Evolutionary conservation across 2,888 invertebrate species (phyloP).

Genomic region (Zaprionus lineosus): DNA sequence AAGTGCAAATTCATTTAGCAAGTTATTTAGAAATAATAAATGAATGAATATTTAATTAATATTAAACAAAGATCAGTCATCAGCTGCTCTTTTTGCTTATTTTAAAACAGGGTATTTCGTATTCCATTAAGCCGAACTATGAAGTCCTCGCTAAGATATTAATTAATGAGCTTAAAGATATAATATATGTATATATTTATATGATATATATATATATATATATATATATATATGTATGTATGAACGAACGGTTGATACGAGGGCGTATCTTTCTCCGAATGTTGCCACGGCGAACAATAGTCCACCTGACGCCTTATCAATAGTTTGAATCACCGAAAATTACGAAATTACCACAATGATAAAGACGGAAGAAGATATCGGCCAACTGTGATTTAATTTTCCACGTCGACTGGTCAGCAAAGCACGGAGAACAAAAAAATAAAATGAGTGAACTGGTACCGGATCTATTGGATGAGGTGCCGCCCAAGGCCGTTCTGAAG

Average conservation of each 20-base stretch:
- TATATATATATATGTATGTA: background rate
- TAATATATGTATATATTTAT: background rate
- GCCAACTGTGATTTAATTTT: constrained; percentile 14
- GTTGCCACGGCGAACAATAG: constrained; percentile 12
- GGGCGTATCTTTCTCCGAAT: background rate
- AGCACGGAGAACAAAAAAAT: background rate
- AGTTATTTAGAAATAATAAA: too few relatives aligned
- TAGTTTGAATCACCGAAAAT: constrained; percentile 28
- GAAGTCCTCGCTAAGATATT: too few relatives aligned
- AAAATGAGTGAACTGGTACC: constrained; percentile 69
- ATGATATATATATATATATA: background rate
- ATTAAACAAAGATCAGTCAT: too few relatives aligned
- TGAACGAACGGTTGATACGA: background rate
- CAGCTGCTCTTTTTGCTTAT: constrained; percentile 8
- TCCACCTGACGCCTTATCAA: constrained; percentile 37
- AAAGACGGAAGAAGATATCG: constrained; percentile 28
- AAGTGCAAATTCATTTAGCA: too few relatives aligned
- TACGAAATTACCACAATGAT: constrained; percentile 42
- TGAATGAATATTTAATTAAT: too few relatives aligned
- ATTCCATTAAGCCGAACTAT: too few relatives aligned
- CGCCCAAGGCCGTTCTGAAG: constrained; percentile 47
- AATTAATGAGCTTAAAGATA: background rate
- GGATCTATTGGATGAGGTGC: constrained; percentile 70
- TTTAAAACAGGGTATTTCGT: too few relatives aligned
- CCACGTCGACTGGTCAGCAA: constrained; percentile 23